Evolutionary conservation across 2,888 invertebrate genomes (phyloP).

Genomic region (Phasia obesa): DNA sequence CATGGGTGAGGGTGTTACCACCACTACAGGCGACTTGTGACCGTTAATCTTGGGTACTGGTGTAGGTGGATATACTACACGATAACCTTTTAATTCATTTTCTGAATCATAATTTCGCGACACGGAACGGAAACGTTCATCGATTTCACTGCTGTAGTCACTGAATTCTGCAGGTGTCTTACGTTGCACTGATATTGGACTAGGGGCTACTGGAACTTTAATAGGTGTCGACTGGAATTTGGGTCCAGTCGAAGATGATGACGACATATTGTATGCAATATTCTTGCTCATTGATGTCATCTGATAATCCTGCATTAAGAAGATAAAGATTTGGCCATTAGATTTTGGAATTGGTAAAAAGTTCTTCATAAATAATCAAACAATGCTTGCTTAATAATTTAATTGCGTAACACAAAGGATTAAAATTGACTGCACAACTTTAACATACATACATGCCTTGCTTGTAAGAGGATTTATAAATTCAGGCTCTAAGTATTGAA

Average conservation of each 20-base stretch:
- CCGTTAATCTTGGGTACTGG: conserved; percentile 83
- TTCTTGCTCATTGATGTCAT: conserved; percentile 83
- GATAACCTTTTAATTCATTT: conserved; percentile 84
- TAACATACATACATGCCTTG: conserved; percentile 38
- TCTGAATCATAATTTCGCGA: conserved; percentile 85
- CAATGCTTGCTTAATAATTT: conserved; percentile 42
- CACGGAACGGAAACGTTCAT: conserved; percentile 85
- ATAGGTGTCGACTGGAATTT: conserved; percentile 72
- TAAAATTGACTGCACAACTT: conserved; percentile 7
- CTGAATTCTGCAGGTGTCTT: conserved; percentile 84
- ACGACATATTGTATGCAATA: conserved; percentile 82
- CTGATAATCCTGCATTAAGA: conserved; percentile 83
- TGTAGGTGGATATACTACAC: conserved; percentile 85
- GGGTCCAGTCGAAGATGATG: conserved; percentile 79
- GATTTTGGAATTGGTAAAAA: neutral
- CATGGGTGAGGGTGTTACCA: conserved; percentile 83
- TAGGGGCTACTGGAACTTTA: conserved; percentile 82
- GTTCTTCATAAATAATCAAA: conserved; percentile 6
- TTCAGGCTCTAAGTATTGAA: neutral
- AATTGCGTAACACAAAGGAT: conserved; percentile 23
- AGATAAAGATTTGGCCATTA: conserved; percentile 2
- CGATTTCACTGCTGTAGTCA: conserved; percentile 89
- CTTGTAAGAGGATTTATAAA: neutral
- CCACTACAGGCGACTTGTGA: conserved; percentile 83
- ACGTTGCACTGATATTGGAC: conserved; percentile 84